Conservation (phyloP, 2,888 invertebrate genomes). For the Drosophila limbata region DNA sequence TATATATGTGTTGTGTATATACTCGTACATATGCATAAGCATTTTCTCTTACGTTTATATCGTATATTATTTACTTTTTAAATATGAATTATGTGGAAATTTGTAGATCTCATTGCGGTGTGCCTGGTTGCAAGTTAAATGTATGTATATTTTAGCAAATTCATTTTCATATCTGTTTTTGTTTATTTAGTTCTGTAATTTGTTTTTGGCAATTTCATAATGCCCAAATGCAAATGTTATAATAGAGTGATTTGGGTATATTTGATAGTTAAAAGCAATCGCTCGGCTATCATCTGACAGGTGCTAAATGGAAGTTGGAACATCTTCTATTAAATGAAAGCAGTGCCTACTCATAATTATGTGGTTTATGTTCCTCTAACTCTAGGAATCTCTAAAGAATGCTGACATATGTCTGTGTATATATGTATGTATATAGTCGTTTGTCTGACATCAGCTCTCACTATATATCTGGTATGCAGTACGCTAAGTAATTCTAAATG, state of each 20-base stretch:
- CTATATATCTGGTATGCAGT: conserved; percentile 49
- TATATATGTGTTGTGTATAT: conserved; percentile 25
- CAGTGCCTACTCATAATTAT: conserved; percentile 37
- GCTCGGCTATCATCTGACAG: conserved; percentile 41
- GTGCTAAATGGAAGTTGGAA: conserved; percentile 47
- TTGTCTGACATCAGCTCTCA: conserved; percentile 19
- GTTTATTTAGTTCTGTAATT: background rate
- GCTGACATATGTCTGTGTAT: conserved; percentile 18
- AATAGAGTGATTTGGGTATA: conserved; percentile 22
- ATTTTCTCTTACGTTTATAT: conserved; percentile 57
- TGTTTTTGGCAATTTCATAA: conserved; percentile 23
- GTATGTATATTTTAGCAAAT: conserved; percentile 61
- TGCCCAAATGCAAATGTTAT: conserved; percentile 51
- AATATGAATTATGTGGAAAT: conserved; percentile 57
- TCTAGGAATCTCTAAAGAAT: conserved; percentile 37
- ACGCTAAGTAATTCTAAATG: conserved; percentile 58
- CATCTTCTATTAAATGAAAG: conserved; percentile 47
- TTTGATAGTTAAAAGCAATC: conserved; percentile 38
- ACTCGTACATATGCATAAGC: conserved; percentile 49
- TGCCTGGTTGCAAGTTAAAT: conserved; percentile 59
- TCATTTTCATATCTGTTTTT: conserved; percentile 43
- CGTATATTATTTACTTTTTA: conserved; percentile 52
- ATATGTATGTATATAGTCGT: conserved; percentile 3
- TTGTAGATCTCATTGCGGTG: conserved; percentile 68
- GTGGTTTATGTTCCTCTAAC: conserved; percentile 23